Evolutionary conservation across 2,888 invertebrate species (phyloP).

Genomic region (Ecliptopera silaceata): DNA sequence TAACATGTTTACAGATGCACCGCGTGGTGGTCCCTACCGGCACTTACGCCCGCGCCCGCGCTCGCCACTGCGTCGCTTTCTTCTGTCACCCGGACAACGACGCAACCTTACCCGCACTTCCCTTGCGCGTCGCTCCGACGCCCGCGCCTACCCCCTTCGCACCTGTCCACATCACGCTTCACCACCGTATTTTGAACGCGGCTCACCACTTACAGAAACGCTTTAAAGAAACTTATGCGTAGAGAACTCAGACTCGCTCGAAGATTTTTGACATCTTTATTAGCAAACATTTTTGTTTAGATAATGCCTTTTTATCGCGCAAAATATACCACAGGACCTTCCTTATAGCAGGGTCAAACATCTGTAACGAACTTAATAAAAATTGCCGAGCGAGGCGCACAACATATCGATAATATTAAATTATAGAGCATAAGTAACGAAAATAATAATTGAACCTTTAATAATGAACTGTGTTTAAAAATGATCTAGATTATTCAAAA

Average conservation of each 20-base stretch:
- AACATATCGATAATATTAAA: no score
- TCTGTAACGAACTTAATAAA: no score
- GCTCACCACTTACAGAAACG: constrained; percentile 88
- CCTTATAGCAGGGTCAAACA: no score
- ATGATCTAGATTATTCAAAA: no score
- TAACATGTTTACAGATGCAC: constrained; percentile 78
- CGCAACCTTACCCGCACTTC: constrained; percentile 76
- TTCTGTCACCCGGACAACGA: constrained; percentile 89
- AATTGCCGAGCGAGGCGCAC: no score
- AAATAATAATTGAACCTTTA: no score
- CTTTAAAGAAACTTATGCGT: constrained; percentile 87
- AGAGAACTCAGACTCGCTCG: constrained; percentile 47
- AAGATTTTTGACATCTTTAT: not conserved
- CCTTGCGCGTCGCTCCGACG: constrained; percentile 65
- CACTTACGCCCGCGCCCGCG: constrained; percentile 83
- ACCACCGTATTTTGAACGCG: constrained; percentile 85
- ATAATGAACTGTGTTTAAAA: no score
- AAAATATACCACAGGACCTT: no score
- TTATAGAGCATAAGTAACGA: no score
- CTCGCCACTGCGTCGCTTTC: constrained; percentile 90
- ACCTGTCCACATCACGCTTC: constrained; percentile 71
- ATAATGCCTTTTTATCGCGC: no score
- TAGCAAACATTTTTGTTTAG: not conserved
- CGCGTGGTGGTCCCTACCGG: constrained; percentile 88
- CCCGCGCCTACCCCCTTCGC: constrained; percentile 69